Evolutionary conservation across 2,113 vertebrate genomes (phyloP), one percentile per base, ranked within the genome.

Genomic region (Meles meles): DNA sequence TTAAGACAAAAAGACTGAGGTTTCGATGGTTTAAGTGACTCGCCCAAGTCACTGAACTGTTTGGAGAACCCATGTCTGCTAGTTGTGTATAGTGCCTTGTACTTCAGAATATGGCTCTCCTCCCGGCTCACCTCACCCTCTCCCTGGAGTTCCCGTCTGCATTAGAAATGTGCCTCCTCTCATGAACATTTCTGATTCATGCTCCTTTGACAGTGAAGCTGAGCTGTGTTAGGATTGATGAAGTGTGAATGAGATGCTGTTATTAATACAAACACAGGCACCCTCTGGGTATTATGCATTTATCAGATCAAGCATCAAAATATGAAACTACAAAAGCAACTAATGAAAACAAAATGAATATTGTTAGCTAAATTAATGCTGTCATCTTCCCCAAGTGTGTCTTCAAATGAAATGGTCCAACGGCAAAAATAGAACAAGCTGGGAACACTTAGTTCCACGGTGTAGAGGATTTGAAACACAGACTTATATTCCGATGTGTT

Each of bases 261-360:
- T 97, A 96, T 96, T 97, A 97, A 90, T 95, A 92, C 90, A 96
- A 97, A 97, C 83, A 96, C 83, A 88, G 85, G 65, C 76, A 94
- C 34, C 63, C 74, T 94, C 95, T 93, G 87, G 92, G 84, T 79
- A 92, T 93, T 85, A 93, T 94, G 81, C 57, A 88, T 97, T 97
- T 97, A 95, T 97, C 95, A 97, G 87, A 95, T 96, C 84, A 97
- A 97, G 47, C 77, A 88, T 95, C 42, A 55, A 92, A 97, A 97
- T 94, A 90, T 15, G 47, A 98, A 97, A 95, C 87, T 97, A 96
- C 69, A 59, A 94, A 98, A 97, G 77, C 88, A 97, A 80, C 44
- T 95, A 95, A 97, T 92, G 92, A 98, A 96, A 97, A 97, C 94
- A 97, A 97, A 97, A 96, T 93, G 81, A 96, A 93, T 97, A 94